Base-by-base conservation (phyloP, 2,888 invertebrate genomes). In the Nudaria mundana region DNA sequence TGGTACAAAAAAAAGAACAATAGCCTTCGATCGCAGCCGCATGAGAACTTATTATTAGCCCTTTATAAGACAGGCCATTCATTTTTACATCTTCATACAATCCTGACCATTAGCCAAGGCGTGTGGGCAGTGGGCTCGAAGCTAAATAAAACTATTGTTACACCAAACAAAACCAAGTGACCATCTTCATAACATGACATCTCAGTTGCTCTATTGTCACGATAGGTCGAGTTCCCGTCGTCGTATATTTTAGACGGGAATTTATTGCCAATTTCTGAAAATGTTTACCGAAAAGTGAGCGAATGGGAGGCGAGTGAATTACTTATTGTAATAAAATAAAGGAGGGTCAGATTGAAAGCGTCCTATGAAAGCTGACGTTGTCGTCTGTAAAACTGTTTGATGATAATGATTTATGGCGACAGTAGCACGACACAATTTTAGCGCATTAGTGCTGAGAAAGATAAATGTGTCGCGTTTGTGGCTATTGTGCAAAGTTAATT, bases 61-160 rank as follows among this genome's bases (percentile, higher is more conserved):
- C 70, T 78, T 76, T 80, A 84, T 78, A 80, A 79, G 68, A 66
- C 65, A 66, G 72, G 64, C 82, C 71, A 78, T 84, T 84, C 82
- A 80, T 79, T 84, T 83, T 83, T 80, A 87, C 80, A 81, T 84
- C 86, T 85, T 82, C 76, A 84, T 85, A 88, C 81, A 85, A 84
- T 79, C 73, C 81, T 76, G 66, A 67, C 87, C 82, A 88, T 88
- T 88, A 87, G 77, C 71, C 67, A 64, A 79, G 85, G 84, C 86
- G 87, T 85, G 87, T 87, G 87, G 88, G 87, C 81, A 86, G 85
- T 78, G 81, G 85, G 85, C 84, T 78, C 66, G 74, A 49, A 79
- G 74, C 82, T 84, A 85, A 86, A 88, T 86, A 88, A 85, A 86
- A 84, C 86, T 83, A 87, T 88, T 88, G 87, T 87, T 81, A 65